A percentile compares a stretch with the other conserved stretches of the same genome.
These are phyloP conservation scores for Nothocercus julius DNA, from an alignment of 2,113 vertebrate species.

Conservation along the genomic window DNA sequence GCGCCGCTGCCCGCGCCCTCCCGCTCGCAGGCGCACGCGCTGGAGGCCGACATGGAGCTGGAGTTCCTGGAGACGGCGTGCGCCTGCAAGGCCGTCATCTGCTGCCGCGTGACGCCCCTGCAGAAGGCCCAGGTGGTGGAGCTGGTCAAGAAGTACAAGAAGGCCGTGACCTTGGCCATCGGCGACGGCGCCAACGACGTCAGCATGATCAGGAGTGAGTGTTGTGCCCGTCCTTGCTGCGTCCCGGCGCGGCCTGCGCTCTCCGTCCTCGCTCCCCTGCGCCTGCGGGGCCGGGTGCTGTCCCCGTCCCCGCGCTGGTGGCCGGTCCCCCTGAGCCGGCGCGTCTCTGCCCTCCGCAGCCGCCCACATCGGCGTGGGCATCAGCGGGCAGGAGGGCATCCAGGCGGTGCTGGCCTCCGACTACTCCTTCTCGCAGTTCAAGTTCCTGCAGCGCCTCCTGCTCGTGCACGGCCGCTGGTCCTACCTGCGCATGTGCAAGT, in stretches of 20 bases:
- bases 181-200: slow-evolving; percentile 94
- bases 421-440: slow-evolving; percentile 96
- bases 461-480: slow-evolving; percentile 97
- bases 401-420: slow-evolving; percentile 93
- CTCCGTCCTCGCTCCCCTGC: neutral
- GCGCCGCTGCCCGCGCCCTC: neutral
- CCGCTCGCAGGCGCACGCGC: slow-evolving; percentile 84
- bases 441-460: slow-evolving; percentile 93
- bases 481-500: slow-evolving; percentile 96
- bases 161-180: slow-evolving; percentile 91
- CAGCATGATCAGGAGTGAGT: slow-evolving; percentile 98
- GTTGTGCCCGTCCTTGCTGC: neutral
- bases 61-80: slow-evolving; percentile 92
- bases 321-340: neutral
- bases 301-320: neutral
- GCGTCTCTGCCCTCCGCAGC: slow-evolving; percentile 68
- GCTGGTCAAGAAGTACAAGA: slow-evolving; percentile 93
- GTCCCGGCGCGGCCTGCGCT: accelerated
- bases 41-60: slow-evolving; percentile 94
- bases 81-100: slow-evolving; percentile 92
- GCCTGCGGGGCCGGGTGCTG: neutral
- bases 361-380: slow-evolving; percentile 93
- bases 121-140: slow-evolving; percentile 97
- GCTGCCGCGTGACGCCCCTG: slow-evolving; percentile 92
- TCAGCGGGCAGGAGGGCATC: slow-evolving; percentile 96